Base-by-base conservation (phyloP, 2,113 vertebrate genomes). In the Corythoichthys intestinalis region DNA sequence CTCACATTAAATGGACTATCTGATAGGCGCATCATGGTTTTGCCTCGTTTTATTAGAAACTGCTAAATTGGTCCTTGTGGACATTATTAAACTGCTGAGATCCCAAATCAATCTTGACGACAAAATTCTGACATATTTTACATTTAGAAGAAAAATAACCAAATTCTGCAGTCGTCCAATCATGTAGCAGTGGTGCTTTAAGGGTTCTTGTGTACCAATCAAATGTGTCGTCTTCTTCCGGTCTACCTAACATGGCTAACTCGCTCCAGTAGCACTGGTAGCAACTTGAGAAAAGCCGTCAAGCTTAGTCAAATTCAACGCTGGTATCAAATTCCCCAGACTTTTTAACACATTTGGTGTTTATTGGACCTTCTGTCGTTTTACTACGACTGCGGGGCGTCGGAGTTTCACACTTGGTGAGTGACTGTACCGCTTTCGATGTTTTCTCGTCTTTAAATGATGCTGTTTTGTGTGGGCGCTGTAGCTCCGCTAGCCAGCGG, bases 171-270 rank as follows among this genome's bases (percentile, higher is more conserved):
- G 48, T 66, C 66, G 3, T 83, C 86, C 88, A 87, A 84, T 88
- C 78, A 69, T 65, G 14, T n/a, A 46, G 15, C 20, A 58, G 61
- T 81, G 86, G 1, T 77, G 77, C 69, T 47, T 65, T 72, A 74
- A 65, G 66, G 10, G 2, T 41, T 5, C 6, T 20, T 65, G 74
- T 71, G 69, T 73, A 79, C 57, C 72, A 65, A 86, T 81, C 83
- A 85, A 0, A 75, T 75, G 81, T 75, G 74, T 77, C 41, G 39
- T 82, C 65, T 70, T 75, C 68, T 85, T 84, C 81, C 83, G 83
- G 83, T 85, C 83, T 63, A 85, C 68, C 86, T 71, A 88, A 75
- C 81, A 39, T 56, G 37, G 77, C 83, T 79, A 81, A 80, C 84
- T 83, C 82, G 86, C 83, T 54, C 62, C 69, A 76, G 79, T 78